These are phyloP conservation scores for Raja brachyura DNA, from an alignment of 2,113 vertebrate genomes.

Conservation along the genomic window DNA sequence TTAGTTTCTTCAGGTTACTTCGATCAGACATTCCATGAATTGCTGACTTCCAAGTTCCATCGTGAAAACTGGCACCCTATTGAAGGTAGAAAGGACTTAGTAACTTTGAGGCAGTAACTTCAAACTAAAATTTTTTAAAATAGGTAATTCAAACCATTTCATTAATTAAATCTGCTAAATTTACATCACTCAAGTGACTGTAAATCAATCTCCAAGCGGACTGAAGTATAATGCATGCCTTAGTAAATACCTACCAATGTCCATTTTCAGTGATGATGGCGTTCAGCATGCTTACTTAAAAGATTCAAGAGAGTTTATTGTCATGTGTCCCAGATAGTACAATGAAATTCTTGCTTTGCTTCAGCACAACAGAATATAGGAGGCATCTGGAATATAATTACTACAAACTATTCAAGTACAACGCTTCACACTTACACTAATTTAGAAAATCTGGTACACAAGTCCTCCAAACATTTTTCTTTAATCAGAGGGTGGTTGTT, in stretches of 20 bases:
- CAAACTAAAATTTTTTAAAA: constrained; percentile 21
- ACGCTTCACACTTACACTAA: not conserved
- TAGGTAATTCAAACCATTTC: not conserved
- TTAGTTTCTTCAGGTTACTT: constrained; percentile 60
- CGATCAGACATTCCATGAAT: constrained; percentile 69
- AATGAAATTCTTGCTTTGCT: no score
- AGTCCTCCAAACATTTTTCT: not conserved
- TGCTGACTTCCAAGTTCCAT: constrained; percentile 86
- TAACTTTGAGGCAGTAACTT: constrained; percentile 14
- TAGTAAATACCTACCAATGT: no score
- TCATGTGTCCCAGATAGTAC: no score
- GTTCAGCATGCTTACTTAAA: no score
- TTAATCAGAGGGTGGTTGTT: no score
- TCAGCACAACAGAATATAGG: no score
- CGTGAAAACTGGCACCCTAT: constrained; percentile 73
- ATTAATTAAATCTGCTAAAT: not conserved
- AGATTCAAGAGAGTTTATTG: no score
- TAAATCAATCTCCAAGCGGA: no score
- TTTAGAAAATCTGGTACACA: not conserved
- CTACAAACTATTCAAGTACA: not conserved
- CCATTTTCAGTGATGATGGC: no score
- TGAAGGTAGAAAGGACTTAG: constrained; percentile 32
- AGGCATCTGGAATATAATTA: not conserved
- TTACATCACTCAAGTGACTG: not conserved
- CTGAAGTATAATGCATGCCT: not conserved